A percentile compares a stretch with the other conserved stretches of the same genome.
phyloP scores from a whole-genome alignment of 2,113 vertebrate genomes.

The Sinocyclocheilus anshuiensis region DNA sequence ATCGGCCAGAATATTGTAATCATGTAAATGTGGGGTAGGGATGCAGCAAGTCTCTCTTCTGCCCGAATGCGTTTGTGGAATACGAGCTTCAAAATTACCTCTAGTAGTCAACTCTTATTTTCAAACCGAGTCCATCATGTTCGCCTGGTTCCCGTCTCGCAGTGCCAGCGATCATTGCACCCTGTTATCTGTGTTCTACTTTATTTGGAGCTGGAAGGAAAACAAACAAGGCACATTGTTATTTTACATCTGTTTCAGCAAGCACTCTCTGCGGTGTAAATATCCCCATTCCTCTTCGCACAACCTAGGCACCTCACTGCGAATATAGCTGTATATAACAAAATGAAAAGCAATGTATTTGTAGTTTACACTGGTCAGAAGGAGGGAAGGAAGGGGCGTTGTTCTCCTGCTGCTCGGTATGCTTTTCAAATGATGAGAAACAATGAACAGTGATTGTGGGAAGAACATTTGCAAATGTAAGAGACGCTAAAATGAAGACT shows the following conservation, averaged over 20 bases:
- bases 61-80: neutral
- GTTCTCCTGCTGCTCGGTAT: neutral
- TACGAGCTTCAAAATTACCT: constrained; percentile 25
- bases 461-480: constrained; percentile 31
- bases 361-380: constrained; percentile 32
- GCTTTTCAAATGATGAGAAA: constrained; percentile 24
- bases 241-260: constrained; percentile 23
- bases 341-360: constrained; percentile 42
- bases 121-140: constrained; percentile 42
- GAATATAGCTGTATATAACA: constrained; percentile 33
- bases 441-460: neutral
- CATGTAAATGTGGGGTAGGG: neutral
- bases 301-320: constrained; percentile 3
- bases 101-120: constrained; percentile 26
- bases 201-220: constrained; percentile 34
- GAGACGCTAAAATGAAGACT: neutral
- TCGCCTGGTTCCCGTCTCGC: constrained; percentile 2
- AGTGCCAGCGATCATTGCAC: constrained; percentile 7
- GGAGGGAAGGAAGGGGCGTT: neutral
- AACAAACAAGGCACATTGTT: constrained; percentile 43
- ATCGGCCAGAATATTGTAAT: neutral
- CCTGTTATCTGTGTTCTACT: constrained; percentile 41
- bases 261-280: neutral
- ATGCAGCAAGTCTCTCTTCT: neutral
- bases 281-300: constrained; percentile 32